A percentile compares a stretch with the other conserved stretches of the same genome.
phyloP scores from a whole-genome alignment of 1,140 invertebrate genomes.

The Ladona fulva region DNA sequence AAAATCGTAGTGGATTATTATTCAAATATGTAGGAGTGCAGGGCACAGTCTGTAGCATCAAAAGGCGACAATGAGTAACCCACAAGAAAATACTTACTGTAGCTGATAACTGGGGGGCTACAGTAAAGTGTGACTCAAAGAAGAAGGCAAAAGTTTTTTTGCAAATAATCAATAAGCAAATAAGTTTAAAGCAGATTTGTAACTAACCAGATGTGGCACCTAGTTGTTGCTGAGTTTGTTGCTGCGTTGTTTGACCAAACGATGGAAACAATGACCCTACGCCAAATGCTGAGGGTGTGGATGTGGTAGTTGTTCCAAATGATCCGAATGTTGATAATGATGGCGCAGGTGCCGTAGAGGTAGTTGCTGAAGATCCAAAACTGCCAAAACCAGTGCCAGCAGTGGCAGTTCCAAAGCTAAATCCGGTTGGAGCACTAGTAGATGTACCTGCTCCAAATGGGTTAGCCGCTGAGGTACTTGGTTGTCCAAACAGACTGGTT shows the following conservation, averaged over 20 bases:
- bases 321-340: slow-evolving; percentile 24
- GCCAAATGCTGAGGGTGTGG: slow-evolving; percentile 22
- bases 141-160: slow-evolving; percentile 14
- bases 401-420: slow-evolving; percentile 36
- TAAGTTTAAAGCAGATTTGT: too few relatives aligned
- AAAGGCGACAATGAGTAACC: too few relatives aligned
- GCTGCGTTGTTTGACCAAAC: slow-evolving; percentile 16
- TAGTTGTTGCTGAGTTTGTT: background rate
- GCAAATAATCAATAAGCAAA: too few relatives aligned
- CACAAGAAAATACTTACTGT: too few relatives aligned
- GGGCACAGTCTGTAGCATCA: too few relatives aligned
- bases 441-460: slow-evolving; percentile 15
- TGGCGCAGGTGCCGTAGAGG: slow-evolving; percentile 30
- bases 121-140: background rate
- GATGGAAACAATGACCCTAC: slow-evolving; percentile 20
- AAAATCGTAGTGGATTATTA: too few relatives aligned
- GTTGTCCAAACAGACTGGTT: slow-evolving; percentile 24
- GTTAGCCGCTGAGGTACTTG: background rate
- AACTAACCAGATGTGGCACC: background rate
- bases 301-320: slow-evolving; percentile 18
- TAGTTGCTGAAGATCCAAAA: slow-evolving; percentile 44
- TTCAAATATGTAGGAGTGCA: too few relatives aligned
- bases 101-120: too few relatives aligned
- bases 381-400: slow-evolving; percentile 44
- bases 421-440: slow-evolving; percentile 32